Conservation (phyloP, 2,113 vertebrate genomes). For the Miniopterus natalensis region DNA sequence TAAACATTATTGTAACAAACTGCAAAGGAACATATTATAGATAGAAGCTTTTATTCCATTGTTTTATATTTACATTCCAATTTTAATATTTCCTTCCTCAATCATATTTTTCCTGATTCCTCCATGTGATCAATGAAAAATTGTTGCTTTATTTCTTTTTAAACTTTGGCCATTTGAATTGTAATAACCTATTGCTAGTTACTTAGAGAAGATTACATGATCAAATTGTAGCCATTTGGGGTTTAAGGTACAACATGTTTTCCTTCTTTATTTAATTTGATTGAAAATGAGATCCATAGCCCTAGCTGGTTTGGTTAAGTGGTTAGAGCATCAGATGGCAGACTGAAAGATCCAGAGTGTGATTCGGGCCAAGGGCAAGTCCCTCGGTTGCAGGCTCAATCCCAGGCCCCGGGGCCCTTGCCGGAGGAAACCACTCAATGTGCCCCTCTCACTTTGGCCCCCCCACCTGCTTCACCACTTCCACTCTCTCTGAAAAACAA, state of each 20-base stretch:
- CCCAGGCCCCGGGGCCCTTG: too few species aligned
- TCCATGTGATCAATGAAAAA: neutral
- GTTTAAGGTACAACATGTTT: neutral
- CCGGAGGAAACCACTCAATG: too few species aligned
- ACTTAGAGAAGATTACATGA: slow-evolving; percentile 40
- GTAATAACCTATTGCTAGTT: neutral
- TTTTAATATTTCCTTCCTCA: neutral
- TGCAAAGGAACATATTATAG: neutral
- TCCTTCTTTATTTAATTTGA: slow-evolving; percentile 44
- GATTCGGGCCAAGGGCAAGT: too few species aligned
- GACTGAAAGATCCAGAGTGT: too few species aligned
- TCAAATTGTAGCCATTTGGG: neutral
- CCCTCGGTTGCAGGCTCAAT: too few species aligned
- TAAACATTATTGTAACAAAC: neutral
- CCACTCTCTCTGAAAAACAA: too few species aligned
- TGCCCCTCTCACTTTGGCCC: too few species aligned
- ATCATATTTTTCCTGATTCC: neutral
- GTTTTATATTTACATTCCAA: neutral
- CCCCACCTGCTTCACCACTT: too few species aligned
- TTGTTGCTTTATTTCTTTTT: neutral
- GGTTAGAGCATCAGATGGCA: too few species aligned
- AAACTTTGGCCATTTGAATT: slow-evolving; percentile 40
- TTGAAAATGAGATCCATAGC: neutral
- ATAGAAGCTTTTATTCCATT: neutral
- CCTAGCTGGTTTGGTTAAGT: too few species aligned